Evolutionary conservation across 1,140 invertebrate genomes (phyloP), one percentile per base, ranked within the genome.

Genomic region (Hycleus cichorii): DNA sequence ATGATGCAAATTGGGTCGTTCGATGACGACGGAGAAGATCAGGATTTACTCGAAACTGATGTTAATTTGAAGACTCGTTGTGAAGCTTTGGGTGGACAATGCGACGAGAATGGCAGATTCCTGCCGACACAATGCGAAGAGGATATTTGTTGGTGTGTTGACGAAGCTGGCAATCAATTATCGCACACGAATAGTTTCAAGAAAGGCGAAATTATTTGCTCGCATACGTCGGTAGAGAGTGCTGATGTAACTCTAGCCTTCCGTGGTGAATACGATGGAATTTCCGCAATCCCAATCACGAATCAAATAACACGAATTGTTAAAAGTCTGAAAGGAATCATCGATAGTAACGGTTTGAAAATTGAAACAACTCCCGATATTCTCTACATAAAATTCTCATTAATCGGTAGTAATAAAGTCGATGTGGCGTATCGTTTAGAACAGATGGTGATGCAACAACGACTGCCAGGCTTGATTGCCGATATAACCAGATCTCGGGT

Each of bases 141-240:
- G 1, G 81, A 81, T 1, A 80, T 79, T 25, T 93, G 90, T 70
- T 92, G 89, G 89, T 93, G 90, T 72, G 89, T 91, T 3, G 89
- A 93, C 72, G 88, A 89, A 58, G 88, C 88, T 1, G 90, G 90
- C 7, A 90, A 90, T 74, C 85, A 88, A 61, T 69, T 89, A 1
- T 76, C 81, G 58, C 75, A 82, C 24, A 79, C 81, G 2, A 76
- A 82, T 64, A 78, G 83, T 38, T 85, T 91, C 72, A 73, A 78
- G 52, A 82, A 77, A 69, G 84, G 81, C 44, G 76, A 80, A 39
- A 78, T 75, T 50, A 75, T 77, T 39, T 86, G 84, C 68, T 67
- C 79, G 45, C 75, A 76, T 27, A 82, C 82, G 10, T 79, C 80
- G 3, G 75, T 86, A 3, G 80, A 82, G 60, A 78, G 78, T 4